Conservation (phyloP, 2,113 vertebrate genomes). For the Petrocephalus microphthalmus region DNA sequence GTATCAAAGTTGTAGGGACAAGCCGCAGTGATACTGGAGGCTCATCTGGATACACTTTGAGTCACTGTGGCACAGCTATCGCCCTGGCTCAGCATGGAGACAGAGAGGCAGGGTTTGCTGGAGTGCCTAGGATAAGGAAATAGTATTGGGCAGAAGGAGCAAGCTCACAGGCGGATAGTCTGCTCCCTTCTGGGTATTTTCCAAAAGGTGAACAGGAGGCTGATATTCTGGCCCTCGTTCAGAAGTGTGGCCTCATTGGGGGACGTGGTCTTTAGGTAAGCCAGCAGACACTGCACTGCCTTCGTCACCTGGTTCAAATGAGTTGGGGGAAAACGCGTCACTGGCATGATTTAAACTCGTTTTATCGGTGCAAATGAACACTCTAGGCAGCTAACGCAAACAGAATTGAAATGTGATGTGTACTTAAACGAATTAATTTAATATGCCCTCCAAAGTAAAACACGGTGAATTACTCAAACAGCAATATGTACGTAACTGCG, state of each 20-base stretch:
- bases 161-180: constrained; percentile 71
- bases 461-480: neutral
- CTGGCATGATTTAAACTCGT: constrained; percentile 6
- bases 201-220: constrained; percentile 77
- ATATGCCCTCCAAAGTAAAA: neutral
- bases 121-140: constrained; percentile 21
- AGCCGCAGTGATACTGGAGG: constrained; percentile 27
- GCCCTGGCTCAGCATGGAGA: constrained; percentile 33
- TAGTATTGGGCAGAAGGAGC: neutral
- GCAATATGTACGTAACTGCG: neutral
- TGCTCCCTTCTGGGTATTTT: constrained; percentile 68
- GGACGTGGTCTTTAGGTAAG: constrained; percentile 58
- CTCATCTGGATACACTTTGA: constrained; percentile 40
- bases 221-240: constrained; percentile 64
- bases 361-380: neutral
- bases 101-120: constrained; percentile 33
- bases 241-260: constrained; percentile 48
- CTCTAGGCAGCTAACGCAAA: neutral
- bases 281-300: constrained; percentile 69
- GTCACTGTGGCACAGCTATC: constrained; percentile 32
- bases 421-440: neutral
- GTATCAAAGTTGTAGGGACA: constrained; percentile 46
- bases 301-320: constrained; percentile 67
- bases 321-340: neutral
- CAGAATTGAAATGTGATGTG: neutral